Evolutionary conservation across 2,888 invertebrate species (phyloP).

Genomic region (Eristalis tenax): DNA sequence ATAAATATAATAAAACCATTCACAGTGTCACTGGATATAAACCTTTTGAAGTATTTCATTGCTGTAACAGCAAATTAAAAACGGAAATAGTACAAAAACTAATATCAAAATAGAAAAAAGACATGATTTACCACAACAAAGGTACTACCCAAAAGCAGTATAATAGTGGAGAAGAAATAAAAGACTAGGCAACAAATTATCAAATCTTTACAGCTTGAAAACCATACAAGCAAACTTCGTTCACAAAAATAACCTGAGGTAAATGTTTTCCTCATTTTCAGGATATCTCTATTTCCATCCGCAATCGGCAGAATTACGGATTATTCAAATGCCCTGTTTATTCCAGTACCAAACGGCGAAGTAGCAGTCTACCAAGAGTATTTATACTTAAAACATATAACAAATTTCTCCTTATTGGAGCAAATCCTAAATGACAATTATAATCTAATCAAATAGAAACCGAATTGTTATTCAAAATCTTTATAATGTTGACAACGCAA

Average conservation of each 20-base stretch:
- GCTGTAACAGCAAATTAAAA: neutral
- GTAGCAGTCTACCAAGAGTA: too few relatives aligned
- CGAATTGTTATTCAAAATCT: conserved; percentile 16
- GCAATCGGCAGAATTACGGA: too few relatives aligned
- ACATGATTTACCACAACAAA: neutral
- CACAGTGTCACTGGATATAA: neutral
- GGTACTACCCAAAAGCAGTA: neutral
- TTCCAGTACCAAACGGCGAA: too few relatives aligned
- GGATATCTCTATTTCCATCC: too few relatives aligned
- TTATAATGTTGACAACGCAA: neutral
- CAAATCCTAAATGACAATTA: too few relatives aligned
- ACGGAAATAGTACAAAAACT: neutral
- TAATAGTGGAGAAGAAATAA: neutral
- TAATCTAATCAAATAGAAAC: neutral
- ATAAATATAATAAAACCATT: neutral
- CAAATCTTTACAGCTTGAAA: neutral
- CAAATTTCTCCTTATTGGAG: too few relatives aligned
- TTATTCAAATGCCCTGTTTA: too few relatives aligned
- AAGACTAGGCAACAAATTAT: neutral
- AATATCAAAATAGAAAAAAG: neutral
- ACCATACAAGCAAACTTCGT: neutral
- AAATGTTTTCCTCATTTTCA: too few relatives aligned
- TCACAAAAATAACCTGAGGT: neutral
- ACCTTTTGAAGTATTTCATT: neutral
- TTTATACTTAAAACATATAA: too few relatives aligned